These are phyloP conservation scores for Tachina grossa DNA, from an alignment of 2,888 invertebrate genomes.

Conservation along the genomic window DNA sequence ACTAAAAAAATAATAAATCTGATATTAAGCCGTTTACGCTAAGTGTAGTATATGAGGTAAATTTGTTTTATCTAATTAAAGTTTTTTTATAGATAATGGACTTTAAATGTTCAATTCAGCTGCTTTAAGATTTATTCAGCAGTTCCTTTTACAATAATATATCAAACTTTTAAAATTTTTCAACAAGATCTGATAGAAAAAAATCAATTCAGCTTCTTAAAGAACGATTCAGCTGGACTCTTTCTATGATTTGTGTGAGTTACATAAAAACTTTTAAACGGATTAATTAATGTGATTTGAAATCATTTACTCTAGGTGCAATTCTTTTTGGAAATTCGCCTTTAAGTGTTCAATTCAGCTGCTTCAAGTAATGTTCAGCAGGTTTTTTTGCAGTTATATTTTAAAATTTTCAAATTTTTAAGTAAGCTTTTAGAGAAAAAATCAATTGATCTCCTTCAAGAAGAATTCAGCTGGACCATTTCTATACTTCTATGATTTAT, in stretches of 20 bases:
- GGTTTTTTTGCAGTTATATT: background rate
- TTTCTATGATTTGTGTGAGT: too few species aligned
- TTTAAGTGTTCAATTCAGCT: conserved; percentile 12
- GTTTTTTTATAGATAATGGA: too few species aligned
- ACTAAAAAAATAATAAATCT: background rate
- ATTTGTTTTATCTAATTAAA: too few species aligned
- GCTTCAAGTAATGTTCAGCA: background rate
- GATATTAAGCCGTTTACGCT: too few species aligned
- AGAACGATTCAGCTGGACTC: too few species aligned
- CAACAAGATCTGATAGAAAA: background rate
- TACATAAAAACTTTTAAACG: too few species aligned
- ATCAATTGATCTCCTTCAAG: too few species aligned
- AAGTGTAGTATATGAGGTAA: too few species aligned
- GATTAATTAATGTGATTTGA: too few species aligned
- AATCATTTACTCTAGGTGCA: background rate
- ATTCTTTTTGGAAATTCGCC: background rate
- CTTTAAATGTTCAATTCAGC: conserved; percentile 9
- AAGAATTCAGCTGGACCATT: too few species aligned
- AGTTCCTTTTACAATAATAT: background rate
- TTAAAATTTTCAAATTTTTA: background rate
- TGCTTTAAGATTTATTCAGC: conserved; percentile 13
- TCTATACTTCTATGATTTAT: too few species aligned
- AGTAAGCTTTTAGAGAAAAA: background rate
- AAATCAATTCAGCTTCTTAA: background rate
- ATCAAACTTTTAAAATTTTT: too few species aligned